Base-by-base conservation (phyloP, 2,113 vertebrate species). In the Gobio gobio region DNA sequence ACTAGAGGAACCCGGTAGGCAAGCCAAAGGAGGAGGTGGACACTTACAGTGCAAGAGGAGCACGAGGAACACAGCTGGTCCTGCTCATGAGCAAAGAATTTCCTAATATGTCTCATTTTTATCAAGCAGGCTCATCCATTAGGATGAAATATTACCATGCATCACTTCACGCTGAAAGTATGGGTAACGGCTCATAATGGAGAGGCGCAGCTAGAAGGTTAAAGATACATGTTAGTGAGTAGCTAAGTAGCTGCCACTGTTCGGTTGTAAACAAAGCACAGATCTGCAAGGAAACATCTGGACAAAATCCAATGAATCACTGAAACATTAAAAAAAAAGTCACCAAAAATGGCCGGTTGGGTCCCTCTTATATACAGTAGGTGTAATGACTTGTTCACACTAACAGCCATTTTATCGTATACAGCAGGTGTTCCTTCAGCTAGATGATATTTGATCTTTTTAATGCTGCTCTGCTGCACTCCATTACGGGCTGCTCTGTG, bases 211-310 rank as follows among this genome's bases (percentile, higher is more conserved):
- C 68, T 43, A 72, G 68, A 43, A 72, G 68, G 68, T 72, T 72
- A 72, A 72, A 72, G 68, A 43, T 75, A 75, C 45, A 49, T 75
- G 72, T 75, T 49, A 75, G 72, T 26, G 72, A 75, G 72, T 49
- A 47, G n/a, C 24, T 24, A 47, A 75, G 72, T 49, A 75, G n/a
- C 72, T 75, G 72, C 72, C 72, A 51, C 72, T 26, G 72, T 75
- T 49, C 45, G 49, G 72, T 14, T 75, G 72, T 75, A 75, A 51
- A 72, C 68, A 72, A 72, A 75, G 24, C 13, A 13, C 22, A 51
- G 45, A 49, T 75, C 72, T 26, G 45, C 72, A 20, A 8, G 72
- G 72, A 75, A 75, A 75, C 18, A 43, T 26, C 72, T 49, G 72
- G 72, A 74, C n/a, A 49, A 75, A 51, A 49, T 26, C 45, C n/a